Conservation (phyloP, 1,140 invertebrate species). For the Heliconius hewitsoni region DNA sequence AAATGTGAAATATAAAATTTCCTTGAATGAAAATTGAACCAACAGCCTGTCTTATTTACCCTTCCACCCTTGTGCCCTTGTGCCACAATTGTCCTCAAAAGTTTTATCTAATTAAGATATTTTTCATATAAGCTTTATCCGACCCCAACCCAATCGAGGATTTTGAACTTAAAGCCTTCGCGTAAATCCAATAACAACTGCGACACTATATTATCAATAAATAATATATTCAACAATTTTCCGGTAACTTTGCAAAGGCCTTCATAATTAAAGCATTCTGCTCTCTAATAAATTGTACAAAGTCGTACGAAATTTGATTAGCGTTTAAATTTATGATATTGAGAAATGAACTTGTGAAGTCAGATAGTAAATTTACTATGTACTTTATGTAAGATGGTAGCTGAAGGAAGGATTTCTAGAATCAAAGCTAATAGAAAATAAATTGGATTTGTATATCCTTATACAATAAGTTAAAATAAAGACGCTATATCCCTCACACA, state of each 20-base stretch:
- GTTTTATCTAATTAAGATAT: too few relatives aligned
- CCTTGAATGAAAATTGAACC: too few relatives aligned
- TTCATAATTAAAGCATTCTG: neutral
- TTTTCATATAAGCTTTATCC: too few relatives aligned
- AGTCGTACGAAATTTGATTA: constrained; percentile 4
- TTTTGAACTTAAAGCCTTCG: neutral
- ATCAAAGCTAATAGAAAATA: neutral
- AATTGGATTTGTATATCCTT: neutral
- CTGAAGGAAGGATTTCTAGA: neutral
- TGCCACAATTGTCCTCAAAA: too few relatives aligned
- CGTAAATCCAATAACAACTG: neutral
- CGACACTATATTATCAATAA: neutral
- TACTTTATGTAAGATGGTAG: neutral
- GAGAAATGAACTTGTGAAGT: neutral
- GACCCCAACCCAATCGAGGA: too few relatives aligned
- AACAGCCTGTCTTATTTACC: too few relatives aligned
- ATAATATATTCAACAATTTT: neutral
- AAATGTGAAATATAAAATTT: too few relatives aligned
- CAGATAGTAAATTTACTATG: constrained; percentile 4
- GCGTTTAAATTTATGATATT: constrained; percentile 10
- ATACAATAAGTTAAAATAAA: too few relatives aligned
- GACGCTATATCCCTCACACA: too few relatives aligned
- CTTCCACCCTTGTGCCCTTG: too few relatives aligned
- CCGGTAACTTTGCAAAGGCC: neutral
- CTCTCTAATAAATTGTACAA: constrained; percentile 11